These are phyloP conservation scores for Glaucopsyche alexis DNA, from an alignment of 2,888 invertebrate species.

Conservation along the genomic window DNA sequence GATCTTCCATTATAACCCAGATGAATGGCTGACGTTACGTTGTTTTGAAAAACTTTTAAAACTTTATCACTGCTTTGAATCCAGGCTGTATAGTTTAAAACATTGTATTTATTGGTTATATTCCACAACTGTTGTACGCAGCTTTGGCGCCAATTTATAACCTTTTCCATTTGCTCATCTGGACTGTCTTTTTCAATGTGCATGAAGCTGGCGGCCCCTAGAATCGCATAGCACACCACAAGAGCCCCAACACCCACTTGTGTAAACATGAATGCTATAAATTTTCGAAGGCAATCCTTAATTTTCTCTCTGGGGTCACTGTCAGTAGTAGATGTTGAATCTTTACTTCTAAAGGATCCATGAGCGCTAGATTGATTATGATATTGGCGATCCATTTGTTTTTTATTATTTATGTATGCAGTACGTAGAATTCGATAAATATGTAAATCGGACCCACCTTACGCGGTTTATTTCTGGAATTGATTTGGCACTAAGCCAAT, in stretches of 20 bases:
- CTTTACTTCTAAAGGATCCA: slow-evolving; percentile 82
- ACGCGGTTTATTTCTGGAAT: slow-evolving; percentile 62
- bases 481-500: slow-evolving; percentile 60
- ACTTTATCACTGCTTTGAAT: slow-evolving; percentile 80
- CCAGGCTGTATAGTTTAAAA: slow-evolving; percentile 85
- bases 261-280: slow-evolving; percentile 95
- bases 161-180: slow-evolving; percentile 72
- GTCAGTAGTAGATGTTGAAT: slow-evolving; percentile 83
- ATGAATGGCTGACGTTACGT: slow-evolving; percentile 83
- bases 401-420: slow-evolving; percentile 22
- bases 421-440: slow-evolving; percentile 35
- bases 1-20: slow-evolving; percentile 87
- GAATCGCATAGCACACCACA: slow-evolving; percentile 91
- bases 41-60: slow-evolving; percentile 83
- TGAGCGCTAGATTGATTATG: slow-evolving; percentile 69
- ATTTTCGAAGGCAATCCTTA: slow-evolving; percentile 91
- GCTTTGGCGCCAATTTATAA: slow-evolving; percentile 72
- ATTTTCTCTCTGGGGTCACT: slow-evolving; percentile 87
- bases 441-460: slow-evolving; percentile 39
- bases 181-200: slow-evolving; percentile 85
- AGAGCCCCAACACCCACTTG: slow-evolving; percentile 94
- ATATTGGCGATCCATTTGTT: slow-evolving; percentile 65
- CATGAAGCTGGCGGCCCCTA: slow-evolving; percentile 91
- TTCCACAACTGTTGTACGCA: slow-evolving; percentile 85
- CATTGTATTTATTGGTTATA: slow-evolving; percentile 83